Evolutionary conservation across 1,140 invertebrate species (phyloP).

Genomic region (Drosophila rhopaloa): DNA sequence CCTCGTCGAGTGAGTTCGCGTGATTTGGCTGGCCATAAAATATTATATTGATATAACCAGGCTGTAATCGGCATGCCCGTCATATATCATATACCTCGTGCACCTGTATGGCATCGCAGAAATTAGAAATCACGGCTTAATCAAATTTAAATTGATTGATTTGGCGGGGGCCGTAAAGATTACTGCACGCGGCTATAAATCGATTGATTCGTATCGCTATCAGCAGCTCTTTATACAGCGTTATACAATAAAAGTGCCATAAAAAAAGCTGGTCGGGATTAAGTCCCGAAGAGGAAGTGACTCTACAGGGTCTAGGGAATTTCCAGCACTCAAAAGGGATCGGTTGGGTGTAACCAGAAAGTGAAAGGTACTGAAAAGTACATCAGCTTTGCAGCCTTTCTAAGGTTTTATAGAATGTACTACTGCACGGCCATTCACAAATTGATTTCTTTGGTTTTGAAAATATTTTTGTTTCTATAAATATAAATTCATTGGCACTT

Average conservation of each 20-base stretch:
- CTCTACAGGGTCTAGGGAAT: slow-evolving; percentile 4
- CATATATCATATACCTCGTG: slow-evolving; percentile 29
- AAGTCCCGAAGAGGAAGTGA: slow-evolving; percentile 8
- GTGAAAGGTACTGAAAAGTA: slow-evolving; percentile 16
- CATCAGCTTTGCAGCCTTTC: too few relatives aligned
- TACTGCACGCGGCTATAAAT: slow-evolving; percentile 42
- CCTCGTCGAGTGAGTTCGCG: slow-evolving; percentile 47
- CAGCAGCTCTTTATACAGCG: background rate
- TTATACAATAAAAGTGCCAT: slow-evolving; percentile 27
- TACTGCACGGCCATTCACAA: too few relatives aligned
- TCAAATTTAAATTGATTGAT: slow-evolving; percentile 83
- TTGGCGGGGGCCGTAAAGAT: slow-evolving; percentile 64
- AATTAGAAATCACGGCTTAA: slow-evolving; percentile 74
- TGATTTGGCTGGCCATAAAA: slow-evolving; percentile 58
- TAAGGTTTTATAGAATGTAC: too few relatives aligned
- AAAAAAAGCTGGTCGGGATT: slow-evolving; percentile 9
- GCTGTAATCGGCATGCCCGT: slow-evolving; percentile 36
- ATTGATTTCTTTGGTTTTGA: too few relatives aligned
- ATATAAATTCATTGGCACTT: too few relatives aligned
- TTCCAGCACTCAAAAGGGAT: slow-evolving; percentile 5
- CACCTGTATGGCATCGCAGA: slow-evolving; percentile 6
- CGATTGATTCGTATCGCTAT: slow-evolving; percentile 40
- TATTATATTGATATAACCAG: slow-evolving; percentile 49
- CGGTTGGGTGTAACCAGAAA: background rate
- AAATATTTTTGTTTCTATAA: too few relatives aligned